phyloP scores from a whole-genome alignment of 1,140 invertebrate species.

The Rhizoglyphus robini region DNA sequence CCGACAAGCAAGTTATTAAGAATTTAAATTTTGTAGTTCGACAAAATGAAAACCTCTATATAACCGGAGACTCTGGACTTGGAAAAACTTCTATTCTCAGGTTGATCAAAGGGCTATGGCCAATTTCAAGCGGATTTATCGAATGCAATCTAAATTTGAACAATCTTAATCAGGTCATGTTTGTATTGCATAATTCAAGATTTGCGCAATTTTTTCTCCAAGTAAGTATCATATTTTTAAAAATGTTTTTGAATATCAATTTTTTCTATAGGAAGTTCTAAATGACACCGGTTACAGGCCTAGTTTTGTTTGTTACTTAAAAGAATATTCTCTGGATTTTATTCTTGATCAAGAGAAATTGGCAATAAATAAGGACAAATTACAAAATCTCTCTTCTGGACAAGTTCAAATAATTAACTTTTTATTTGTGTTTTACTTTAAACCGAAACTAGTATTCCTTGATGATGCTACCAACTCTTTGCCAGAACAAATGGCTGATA shows the following conservation, averaged over 20 bases:
- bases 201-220: not conserved
- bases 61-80: conserved; percentile 45
- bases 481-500: not conserved
- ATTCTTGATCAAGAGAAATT: not conserved
- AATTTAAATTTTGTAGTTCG: conserved; percentile 14
- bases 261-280: not conserved
- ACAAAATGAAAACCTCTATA: conserved; percentile 37
- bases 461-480: conserved; percentile 45
- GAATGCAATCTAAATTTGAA: conserved; percentile 26
- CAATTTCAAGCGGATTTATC: conserved; percentile 32
- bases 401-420: conserved; percentile 47
- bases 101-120: conserved; percentile 44
- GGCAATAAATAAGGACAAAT: not conserved
- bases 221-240: not conserved
- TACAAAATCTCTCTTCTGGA: conserved; percentile 41
- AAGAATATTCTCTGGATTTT: not conserved
- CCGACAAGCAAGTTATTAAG: not conserved
- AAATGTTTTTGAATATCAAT: not conserved
- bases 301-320: not conserved
- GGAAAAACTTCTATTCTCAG: conserved; percentile 47
- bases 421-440: conserved; percentile 44
- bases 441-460: conserved; percentile 43
- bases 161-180: not conserved
- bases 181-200: not conserved
- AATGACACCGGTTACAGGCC: not conserved